Evolutionary conservation across 2,113 vertebrate genomes (phyloP), one percentile per base, ranked within the genome.

Genomic region (Willisornis vidua): DNA sequence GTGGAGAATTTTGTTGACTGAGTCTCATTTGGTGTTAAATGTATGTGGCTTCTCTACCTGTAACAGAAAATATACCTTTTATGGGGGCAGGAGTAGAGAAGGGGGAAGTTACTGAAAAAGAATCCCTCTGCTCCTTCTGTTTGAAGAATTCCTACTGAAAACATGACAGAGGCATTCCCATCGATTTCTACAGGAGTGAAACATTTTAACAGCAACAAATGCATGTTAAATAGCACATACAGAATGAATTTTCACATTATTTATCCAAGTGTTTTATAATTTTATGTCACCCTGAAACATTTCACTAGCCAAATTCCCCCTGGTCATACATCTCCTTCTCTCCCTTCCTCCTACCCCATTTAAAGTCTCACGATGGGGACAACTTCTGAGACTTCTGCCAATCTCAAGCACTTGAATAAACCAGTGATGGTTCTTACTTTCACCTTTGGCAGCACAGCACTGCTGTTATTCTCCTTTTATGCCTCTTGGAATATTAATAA

Each of bases 321-420:
- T 49, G 39, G 58, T 16, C 13, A 57, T 45, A 15, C 9, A 63
- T 24, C 23, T 76, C 39, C 28, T 85, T 20, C 35, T 51, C 8
- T 3, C 37, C 9, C 12, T 90, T 72, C 43, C 41, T 57, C 48
- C 37, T 39, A 29, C 10, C 2, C 59, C 29, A 18, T 39, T 74
- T 58, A 37, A 83, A 48, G 35, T 89, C 48, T 49, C 49, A 19
- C 23, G 26, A 0, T 0, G 0, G n/a, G n/a, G 33, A 58, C 18
- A 12, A 31, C 13, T 65, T 51, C 22, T 19, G 39, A 77, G 39
- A 57, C 31, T 68, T 78, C 73, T 78, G 45, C 35, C 68, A 39
- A 4, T 28, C 73, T 75, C 49, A 78, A 26, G 41, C n/a, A 26
- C 43, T 46, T 61, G 29, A 67, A 76, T 72, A 80, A 59, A 68